phyloP scores from a whole-genome alignment of 2,113 vertebrate species.

The Rhombomys opimus region DNA sequence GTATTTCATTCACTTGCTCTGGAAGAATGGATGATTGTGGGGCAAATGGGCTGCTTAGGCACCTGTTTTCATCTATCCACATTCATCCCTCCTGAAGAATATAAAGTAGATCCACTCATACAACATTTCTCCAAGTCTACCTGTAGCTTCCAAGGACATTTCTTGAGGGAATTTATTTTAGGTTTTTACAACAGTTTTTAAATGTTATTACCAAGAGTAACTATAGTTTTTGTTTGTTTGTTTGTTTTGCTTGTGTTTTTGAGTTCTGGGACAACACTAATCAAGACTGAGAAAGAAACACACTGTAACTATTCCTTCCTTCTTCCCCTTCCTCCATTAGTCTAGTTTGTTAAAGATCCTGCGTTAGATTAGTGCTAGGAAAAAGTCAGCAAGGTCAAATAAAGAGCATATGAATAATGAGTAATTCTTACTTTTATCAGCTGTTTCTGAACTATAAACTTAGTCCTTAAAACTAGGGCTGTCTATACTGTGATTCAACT shows the following conservation, averaged over 20 bases:
- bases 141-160: background rate
- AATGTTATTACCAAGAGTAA: slow-evolving; percentile 41
- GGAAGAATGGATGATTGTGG: background rate
- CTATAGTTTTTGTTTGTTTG: background rate
- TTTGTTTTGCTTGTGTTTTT: background rate
- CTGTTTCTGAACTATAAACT: slow-evolving; percentile 7
- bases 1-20: background rate
- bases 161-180: slow-evolving; percentile 39
- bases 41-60: background rate
- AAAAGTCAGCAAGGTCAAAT: slow-evolving; percentile 12
- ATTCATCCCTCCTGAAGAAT: background rate
- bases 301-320: background rate
- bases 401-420: background rate
- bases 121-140: slow-evolving; percentile 27
- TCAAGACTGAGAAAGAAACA: background rate
- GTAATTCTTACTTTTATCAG: background rate
- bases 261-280: background rate
- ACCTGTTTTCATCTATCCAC: background rate
- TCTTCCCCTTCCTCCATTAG: background rate
- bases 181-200: slow-evolving; percentile 23
- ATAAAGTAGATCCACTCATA: slow-evolving; percentile 1
- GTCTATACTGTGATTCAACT: slow-evolving; percentile 16
- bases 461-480: background rate
- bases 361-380: background rate
- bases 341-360: slow-evolving; percentile 8